Conservation (phyloP, 2,113 vertebrate genomes). For the Lycocorax pyrrhopterus region DNA sequence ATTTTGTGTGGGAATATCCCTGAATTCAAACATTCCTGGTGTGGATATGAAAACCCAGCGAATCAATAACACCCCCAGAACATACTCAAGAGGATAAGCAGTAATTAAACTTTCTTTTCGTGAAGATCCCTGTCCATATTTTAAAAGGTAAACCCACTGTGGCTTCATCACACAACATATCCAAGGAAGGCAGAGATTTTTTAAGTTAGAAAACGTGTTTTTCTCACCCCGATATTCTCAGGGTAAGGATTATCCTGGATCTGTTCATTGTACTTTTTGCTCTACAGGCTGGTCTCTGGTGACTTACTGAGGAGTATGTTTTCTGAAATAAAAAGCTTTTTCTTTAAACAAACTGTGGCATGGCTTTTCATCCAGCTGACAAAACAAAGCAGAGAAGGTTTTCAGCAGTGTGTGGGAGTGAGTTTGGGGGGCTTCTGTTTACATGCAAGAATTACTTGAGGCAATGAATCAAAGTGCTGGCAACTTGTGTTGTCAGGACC, state of each 20-base stretch:
- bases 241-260: background rate
- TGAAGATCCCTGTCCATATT: background rate
- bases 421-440: constrained; percentile 11
- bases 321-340: constrained; percentile 11
- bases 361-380: constrained; percentile 12
- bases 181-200: background rate
- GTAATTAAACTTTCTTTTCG: background rate
- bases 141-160: background rate
- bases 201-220: background rate
- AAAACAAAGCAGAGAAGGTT: background rate
- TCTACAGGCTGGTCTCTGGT: background rate
- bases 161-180: background rate
- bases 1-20: background rate
- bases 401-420: background rate
- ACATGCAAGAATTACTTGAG: background rate
- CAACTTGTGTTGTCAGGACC: background rate
- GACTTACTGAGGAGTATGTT: background rate
- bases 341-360: background rate
- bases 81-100: background rate
- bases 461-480: background rate
- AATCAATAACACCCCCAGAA: background rate
- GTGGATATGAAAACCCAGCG: rapidly evolving
- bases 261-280: background rate
- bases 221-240: background rate
- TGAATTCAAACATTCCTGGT: background rate